phyloP scores from a whole-genome alignment of 2,113 vertebrate species.

The Upupa epops region DNA sequence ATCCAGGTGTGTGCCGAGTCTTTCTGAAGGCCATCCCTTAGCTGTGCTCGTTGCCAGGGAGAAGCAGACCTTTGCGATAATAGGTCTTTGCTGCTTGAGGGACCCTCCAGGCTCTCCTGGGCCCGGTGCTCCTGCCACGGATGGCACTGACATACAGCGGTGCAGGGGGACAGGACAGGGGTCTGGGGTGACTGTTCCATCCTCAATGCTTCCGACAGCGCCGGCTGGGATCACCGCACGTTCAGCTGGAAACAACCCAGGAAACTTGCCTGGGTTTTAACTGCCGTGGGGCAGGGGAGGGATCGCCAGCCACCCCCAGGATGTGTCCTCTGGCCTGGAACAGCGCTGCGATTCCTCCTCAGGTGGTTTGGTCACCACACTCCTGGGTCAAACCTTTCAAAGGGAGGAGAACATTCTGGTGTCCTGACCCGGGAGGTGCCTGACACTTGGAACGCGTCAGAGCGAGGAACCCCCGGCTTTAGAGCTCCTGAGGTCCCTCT shows the following conservation, averaged over 20 bases:
- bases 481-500: not conserved
- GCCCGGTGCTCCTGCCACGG: not conserved
- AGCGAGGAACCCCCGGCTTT: too few relatives aligned
- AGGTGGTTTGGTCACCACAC: not conserved
- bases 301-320: not conserved
- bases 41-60: accelerated
- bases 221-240: not conserved
- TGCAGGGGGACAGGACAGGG: not conserved
- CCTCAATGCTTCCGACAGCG: not conserved
- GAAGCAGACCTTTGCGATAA: not conserved
- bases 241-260: not conserved
- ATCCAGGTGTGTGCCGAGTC: not conserved
- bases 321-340: not conserved
- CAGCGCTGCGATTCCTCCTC: not conserved
- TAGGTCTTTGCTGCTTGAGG: not conserved
- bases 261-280: not conserved
- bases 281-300: not conserved
- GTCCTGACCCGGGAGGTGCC: conserved; percentile 11
- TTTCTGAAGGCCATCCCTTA: not conserved
- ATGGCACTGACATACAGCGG: accelerated
- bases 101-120: not conserved
- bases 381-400: conserved; percentile 4
- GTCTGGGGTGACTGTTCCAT: not conserved
- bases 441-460: too few relatives aligned
- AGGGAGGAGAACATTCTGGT: not conserved